These are phyloP conservation scores for Helicoverpa armigera DNA, from an alignment of 1,140 invertebrate genomes.

Conservation along the genomic window DNA sequence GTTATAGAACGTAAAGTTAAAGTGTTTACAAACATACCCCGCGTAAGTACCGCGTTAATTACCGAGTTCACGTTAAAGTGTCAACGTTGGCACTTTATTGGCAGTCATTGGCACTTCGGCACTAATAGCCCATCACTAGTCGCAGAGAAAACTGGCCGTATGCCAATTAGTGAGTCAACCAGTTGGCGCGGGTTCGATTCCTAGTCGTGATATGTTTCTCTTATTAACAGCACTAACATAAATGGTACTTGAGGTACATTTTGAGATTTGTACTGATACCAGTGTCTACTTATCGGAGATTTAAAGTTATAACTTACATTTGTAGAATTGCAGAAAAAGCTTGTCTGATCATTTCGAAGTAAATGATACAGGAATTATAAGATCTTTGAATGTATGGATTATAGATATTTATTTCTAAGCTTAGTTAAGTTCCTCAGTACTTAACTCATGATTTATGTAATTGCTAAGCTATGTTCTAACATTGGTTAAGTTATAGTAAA, in stretches of 20 bases:
- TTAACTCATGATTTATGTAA: neutral
- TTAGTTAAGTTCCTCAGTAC: neutral
- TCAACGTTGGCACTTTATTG: neutral
- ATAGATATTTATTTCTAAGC: neutral
- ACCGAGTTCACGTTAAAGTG: slow-evolving; percentile 3
- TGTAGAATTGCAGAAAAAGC: slow-evolving; percentile 4
- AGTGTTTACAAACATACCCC: neutral
- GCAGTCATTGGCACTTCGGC: neutral
- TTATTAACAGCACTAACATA: slow-evolving; percentile 27
- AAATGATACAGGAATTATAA: slow-evolving; percentile 34
- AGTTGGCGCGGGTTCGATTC: slow-evolving; percentile 48
- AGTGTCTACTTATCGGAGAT: neutral
- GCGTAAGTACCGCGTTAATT: neutral
- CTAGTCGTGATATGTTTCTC: slow-evolving; percentile 46
- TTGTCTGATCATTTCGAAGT: neutral
- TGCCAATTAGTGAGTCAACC: slow-evolving; percentile 49
- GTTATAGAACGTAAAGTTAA: neutral
- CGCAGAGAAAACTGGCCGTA: slow-evolving; percentile 44
- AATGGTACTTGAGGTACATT: slow-evolving; percentile 20
- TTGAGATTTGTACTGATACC: neutral
- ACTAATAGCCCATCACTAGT: slow-evolving; percentile 34
- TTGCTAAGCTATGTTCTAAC: neutral
- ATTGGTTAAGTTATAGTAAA: neutral
- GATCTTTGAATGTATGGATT: neutral
- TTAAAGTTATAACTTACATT: neutral